Conservation (phyloP, 2,113 vertebrate species). For the Pan troglodytes region DNA sequence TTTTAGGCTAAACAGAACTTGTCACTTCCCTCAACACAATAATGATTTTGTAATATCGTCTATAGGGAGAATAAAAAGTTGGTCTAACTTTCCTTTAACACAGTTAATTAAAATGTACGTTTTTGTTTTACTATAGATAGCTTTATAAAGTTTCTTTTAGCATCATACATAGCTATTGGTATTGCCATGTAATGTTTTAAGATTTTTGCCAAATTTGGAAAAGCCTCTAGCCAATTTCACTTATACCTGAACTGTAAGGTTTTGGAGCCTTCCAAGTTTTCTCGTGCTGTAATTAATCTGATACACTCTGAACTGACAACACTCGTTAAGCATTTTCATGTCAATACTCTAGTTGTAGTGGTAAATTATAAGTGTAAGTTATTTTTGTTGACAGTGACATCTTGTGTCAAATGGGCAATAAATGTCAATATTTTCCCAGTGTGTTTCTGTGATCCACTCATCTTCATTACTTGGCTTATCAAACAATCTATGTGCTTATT, state of each 20-base stretch:
- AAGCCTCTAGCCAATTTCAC: neutral
- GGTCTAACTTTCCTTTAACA: neutral
- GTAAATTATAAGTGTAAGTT: neutral
- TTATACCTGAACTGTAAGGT: neutral
- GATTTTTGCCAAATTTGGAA: neutral
- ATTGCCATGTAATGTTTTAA: neutral
- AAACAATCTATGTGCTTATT: neutral
- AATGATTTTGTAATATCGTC: neutral
- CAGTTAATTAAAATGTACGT: neutral
- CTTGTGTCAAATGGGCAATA: neutral
- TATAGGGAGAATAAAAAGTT: neutral
- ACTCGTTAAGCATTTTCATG: neutral
- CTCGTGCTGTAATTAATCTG: neutral
- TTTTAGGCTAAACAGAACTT: neutral
- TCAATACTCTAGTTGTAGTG: neutral
- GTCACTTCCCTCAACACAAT: neutral
- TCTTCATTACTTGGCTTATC: neutral
- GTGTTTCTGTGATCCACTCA: neutral
- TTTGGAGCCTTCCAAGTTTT: neutral
- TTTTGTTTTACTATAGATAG: neutral
- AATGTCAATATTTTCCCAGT: constrained; percentile 1
- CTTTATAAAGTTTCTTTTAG: neutral
- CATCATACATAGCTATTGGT: neutral
- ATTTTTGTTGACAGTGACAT: neutral
- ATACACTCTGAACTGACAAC: neutral